Evolutionary conservation across 2,113 vertebrate species (phyloP).

Genomic region (Colossoma macropomum): DNA sequence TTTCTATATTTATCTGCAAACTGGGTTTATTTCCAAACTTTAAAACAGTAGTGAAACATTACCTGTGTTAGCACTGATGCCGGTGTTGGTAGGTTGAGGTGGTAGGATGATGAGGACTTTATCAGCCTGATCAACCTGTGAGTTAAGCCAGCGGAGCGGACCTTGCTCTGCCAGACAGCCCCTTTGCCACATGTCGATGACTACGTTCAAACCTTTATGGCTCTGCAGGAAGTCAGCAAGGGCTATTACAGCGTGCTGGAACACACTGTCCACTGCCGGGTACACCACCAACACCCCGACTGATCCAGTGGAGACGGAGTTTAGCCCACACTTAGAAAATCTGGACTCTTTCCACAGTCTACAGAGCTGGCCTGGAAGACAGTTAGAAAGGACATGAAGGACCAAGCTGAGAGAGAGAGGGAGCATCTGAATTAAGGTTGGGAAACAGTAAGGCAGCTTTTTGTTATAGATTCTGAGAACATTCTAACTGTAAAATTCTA

Average conservation of each 20-base stretch:
- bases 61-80: not conserved
- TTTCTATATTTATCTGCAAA: no score
- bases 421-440: no score
- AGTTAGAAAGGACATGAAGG: not conserved
- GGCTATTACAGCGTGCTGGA: slow-evolving; percentile 74
- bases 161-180: slow-evolving; percentile 79
- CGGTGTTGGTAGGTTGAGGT: not conserved
- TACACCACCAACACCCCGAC: slow-evolving; percentile 79
- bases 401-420: not conserved
- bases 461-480: no score
- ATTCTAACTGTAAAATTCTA: no score
- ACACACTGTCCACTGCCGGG: slow-evolving; percentile 70
- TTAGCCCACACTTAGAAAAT: not conserved
- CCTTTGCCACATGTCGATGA: slow-evolving; percentile 82
- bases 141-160: slow-evolving; percentile 79
- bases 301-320: not conserved
- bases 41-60: not conserved
- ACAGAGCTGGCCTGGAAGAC: slow-evolving; percentile 3
- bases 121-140: slow-evolving; percentile 70
- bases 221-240: slow-evolving; percentile 80
- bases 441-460: no score
- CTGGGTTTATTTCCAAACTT: no score
- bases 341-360: not conserved
- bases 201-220: slow-evolving; percentile 71
- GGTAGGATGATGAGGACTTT: slow-evolving; percentile 77